Conservation (phyloP, 2,113 vertebrate species). For the Fregata magnificens region DNA sequence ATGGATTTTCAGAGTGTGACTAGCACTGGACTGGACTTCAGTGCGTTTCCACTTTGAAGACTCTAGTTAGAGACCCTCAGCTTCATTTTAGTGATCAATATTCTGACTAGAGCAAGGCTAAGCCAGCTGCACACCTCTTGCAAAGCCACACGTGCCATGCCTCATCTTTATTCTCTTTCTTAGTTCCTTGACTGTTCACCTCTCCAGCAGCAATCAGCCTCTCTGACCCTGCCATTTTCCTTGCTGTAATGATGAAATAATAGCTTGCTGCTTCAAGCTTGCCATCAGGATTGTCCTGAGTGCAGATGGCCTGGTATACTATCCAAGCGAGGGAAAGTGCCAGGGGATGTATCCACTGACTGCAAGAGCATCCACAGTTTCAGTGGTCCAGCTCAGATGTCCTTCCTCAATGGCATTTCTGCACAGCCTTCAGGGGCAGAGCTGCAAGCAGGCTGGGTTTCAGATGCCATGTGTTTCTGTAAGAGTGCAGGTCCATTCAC, state of each 20-base stretch:
- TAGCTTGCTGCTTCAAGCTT: neutral
- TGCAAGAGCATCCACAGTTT: neutral
- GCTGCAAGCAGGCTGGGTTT: neutral
- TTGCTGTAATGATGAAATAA: slow-evolving; percentile 46
- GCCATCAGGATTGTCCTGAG: slow-evolving; percentile 6
- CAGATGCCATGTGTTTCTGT: neutral
- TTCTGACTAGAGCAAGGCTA: neutral
- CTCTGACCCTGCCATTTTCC: neutral
- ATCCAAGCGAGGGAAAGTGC: neutral
- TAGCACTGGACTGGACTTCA: neutral
- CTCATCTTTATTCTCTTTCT: slow-evolving; percentile 5
- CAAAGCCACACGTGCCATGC: neutral
- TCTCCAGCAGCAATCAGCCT: slow-evolving; percentile 12
- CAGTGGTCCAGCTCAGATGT: neutral
- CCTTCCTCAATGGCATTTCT: neutral
- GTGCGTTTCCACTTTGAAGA: neutral
- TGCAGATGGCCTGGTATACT: slow-evolving; percentile 22
- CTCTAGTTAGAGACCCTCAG: neutral
- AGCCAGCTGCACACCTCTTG: neutral
- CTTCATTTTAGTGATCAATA: neutral
- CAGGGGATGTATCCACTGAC: neutral
- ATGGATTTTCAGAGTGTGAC: slow-evolving; percentile 2
- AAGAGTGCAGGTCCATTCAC: neutral
- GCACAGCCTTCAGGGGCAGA: neutral
- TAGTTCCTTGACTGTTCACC: slow-evolving; percentile 21